Base-by-base conservation (phyloP, 2,113 vertebrate genomes). In the Melanostigma gelatinosum region DNA sequence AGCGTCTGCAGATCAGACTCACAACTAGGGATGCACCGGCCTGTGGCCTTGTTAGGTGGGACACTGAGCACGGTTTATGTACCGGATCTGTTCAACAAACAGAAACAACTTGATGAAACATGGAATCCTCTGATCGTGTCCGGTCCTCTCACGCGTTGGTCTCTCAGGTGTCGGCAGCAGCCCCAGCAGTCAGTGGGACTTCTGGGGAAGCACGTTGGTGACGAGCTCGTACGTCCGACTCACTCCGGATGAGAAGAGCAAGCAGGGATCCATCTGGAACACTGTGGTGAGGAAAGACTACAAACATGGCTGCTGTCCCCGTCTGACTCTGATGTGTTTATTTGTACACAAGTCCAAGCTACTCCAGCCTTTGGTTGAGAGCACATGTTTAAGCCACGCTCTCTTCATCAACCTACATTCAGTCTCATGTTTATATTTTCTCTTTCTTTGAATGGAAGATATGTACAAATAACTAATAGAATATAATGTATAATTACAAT, bases 261-360 rank as follows among this genome's bases (percentile, higher is more conserved):
- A 96, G 66, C 94, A 98, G 61, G 98, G 98, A 40, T 98, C 97
- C 24, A 97, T 99, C 90, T 99, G 98, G 98, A 99, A 99, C 71
- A 96, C 96, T 13, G 95, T 98, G 96, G 98, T 99, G 92, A 96
- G 96, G 81, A 84, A 65, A 27, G 18, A 62, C 68, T 3, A 0
- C 3, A 27, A 11, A 73, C 20, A 6, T 4, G 4, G 38, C 34
- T 38, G 36, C 0, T 8, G 5, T 42, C 42, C 22, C 38, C 2
- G 4, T 73, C 11, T 50, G 4, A 42, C 13, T 22, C 10, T 0
- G 54, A 11, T 13, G 5, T 58, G 1, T 8, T 36, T 40, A 2
- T 22, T 36, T 20, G 20, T 46, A 34, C 10, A 52, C 24, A 0
- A 0, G 34, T 34, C 10, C 12, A 2, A 3, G 15, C n/a, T 55